phyloP scores from a whole-genome alignment of 2,888 invertebrate species.

The Teleogryllus oceanicus region DNA sequence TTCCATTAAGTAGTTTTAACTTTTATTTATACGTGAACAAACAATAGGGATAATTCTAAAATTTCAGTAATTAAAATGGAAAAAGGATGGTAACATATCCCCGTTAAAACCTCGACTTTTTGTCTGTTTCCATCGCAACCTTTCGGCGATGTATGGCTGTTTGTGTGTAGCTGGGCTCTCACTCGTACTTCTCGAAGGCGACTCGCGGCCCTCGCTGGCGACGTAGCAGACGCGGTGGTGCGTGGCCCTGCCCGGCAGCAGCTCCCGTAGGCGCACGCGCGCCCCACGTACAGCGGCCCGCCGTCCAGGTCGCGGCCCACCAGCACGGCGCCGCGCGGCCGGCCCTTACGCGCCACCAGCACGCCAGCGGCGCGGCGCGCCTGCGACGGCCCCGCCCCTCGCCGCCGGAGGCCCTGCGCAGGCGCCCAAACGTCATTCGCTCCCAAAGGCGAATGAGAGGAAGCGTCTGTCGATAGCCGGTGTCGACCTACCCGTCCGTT shows the following conservation, averaged over 20 bases:
- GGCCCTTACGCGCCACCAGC: background rate
- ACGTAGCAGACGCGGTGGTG: background rate
- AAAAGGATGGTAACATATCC: no score
- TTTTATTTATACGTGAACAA: background rate
- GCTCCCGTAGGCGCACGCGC: background rate
- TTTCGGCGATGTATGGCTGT: no score
- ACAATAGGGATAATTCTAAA: background rate
- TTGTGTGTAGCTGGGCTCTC: no score
- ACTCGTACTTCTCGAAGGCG: background rate
- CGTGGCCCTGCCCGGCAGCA: background rate
- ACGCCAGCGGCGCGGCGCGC: background rate
- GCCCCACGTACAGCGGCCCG: background rate
- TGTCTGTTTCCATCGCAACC: no score
- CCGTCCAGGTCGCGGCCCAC: background rate
- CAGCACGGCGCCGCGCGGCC: background rate
- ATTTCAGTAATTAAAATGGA: background rate
- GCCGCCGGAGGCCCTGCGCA: no score
- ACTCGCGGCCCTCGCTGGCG: background rate
- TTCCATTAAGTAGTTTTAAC: background rate
- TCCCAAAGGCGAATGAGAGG: no score
- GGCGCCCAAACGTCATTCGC: rapidly evolving
- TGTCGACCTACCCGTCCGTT: no score
- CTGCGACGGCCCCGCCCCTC: no score
- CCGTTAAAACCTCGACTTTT: no score
- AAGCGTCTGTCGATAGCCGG: no score